Conservation (phyloP, 2,888 invertebrate species). For the Himalopsyche kuldschensis region DNA sequence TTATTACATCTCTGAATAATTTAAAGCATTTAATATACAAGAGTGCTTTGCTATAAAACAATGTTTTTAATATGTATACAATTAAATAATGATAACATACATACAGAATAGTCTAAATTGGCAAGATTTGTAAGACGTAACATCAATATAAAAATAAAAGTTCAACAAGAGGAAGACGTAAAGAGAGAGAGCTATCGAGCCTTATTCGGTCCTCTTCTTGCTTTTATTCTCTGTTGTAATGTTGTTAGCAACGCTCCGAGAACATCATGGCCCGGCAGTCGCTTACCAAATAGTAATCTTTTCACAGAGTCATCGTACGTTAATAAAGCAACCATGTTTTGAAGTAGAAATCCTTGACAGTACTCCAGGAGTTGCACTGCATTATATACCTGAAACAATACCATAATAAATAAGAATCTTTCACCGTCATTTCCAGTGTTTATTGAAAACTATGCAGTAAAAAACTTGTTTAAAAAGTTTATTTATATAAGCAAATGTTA, state of each 20-base stretch:
- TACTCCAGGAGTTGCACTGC: slow-evolving; percentile 84
- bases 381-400: slow-evolving; percentile 73
- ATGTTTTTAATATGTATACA: background rate
- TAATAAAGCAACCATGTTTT: slow-evolving; percentile 91
- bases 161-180: background rate
- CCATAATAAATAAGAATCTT: background rate
- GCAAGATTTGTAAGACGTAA: background rate
- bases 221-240: slow-evolving; percentile 79
- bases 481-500: slow-evolving; percentile 8
- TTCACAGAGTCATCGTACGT: slow-evolving; percentile 91
- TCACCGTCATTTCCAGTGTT: too few species aligned
- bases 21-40: slow-evolving; percentile 3
- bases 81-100: background rate
- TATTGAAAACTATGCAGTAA: too few species aligned
- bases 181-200: slow-evolving; percentile 18
- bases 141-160: background rate
- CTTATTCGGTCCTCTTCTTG: slow-evolving; percentile 48
- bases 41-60: background rate
- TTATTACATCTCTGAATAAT: slow-evolving; percentile 1
- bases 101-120: background rate
- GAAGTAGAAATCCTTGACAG: slow-evolving; percentile 86
- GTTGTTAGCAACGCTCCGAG: slow-evolving; percentile 78
- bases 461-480: too few species aligned
- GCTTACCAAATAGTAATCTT: slow-evolving; percentile 83
- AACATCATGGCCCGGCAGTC: slow-evolving; percentile 87